Evolutionary conservation across 2,113 vertebrate genomes (phyloP).

Genomic region (Tamias sibiricus): DNA sequence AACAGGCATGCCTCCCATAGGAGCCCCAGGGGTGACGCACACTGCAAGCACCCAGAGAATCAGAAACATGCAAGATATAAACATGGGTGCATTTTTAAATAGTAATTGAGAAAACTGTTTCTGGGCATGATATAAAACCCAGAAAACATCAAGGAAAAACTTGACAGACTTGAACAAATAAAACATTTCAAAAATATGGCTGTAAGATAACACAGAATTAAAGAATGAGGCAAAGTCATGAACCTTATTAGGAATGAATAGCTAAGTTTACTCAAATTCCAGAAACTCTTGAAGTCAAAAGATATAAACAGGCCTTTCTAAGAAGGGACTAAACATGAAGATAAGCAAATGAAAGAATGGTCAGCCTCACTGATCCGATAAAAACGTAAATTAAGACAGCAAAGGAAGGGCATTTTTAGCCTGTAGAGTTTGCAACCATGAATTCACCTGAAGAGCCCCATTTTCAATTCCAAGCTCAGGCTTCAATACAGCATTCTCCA

Average conservation of each 20-base stretch:
- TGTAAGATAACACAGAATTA: background rate
- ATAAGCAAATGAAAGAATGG: background rate
- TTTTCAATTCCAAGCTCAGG: background rate
- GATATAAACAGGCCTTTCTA: background rate
- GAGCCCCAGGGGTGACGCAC: background rate
- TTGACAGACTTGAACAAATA: background rate
- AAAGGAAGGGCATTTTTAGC: background rate
- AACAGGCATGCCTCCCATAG: background rate
- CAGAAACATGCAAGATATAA: background rate
- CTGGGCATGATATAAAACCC: background rate
- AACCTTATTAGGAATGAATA: background rate
- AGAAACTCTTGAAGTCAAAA: background rate
- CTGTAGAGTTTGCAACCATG: background rate
- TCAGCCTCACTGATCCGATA: background rate
- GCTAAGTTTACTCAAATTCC: background rate
- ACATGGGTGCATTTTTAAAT: rapidly evolving
- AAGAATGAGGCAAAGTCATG: background rate
- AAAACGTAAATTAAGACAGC: background rate
- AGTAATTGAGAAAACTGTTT: background rate
- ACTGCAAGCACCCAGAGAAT: background rate
- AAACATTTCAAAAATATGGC: background rate
- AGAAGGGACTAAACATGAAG: background rate
- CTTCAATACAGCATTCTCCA: background rate
- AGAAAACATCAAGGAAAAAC: background rate
- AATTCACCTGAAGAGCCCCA: background rate